Conservation (phyloP, 1,140 invertebrate species). For the Mesaphorura yosii region DNA sequence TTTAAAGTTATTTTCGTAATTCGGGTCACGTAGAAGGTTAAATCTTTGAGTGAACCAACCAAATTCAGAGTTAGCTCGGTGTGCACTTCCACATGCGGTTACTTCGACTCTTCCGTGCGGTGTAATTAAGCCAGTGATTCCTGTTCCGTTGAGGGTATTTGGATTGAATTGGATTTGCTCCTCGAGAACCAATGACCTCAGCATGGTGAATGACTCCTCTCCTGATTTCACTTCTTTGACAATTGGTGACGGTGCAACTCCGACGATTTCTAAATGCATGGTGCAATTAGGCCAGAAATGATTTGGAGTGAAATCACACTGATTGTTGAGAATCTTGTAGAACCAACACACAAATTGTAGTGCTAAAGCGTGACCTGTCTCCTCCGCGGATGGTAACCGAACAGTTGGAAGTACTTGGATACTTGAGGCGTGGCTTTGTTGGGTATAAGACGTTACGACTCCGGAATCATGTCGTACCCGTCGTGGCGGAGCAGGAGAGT, state of each 20-base stretch:
- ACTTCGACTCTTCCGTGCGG: constrained; percentile 50
- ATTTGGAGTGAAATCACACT: constrained; percentile 37
- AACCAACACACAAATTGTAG: constrained; percentile 49
- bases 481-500: no score
- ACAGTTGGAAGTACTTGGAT: neutral
- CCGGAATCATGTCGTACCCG: neutral
- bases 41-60: constrained; percentile 53
- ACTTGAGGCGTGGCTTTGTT: no score
- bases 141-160: constrained; percentile 43
- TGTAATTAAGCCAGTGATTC: constrained; percentile 40
- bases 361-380: constrained; percentile 39
- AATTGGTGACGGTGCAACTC: constrained; percentile 26
- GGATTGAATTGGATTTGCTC: constrained; percentile 48
- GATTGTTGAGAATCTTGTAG: constrained; percentile 43
- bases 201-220: constrained; percentile 33
- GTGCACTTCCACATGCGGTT: constrained; percentile 49
- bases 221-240: constrained; percentile 29
- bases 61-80: constrained; percentile 37
- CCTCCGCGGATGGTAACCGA: neutral
- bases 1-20: constrained; percentile 48
- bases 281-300: constrained; percentile 47
- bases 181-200: constrained; percentile 35
- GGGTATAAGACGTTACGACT: no score
- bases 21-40: constrained; percentile 46
- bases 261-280: constrained; percentile 30